Base-by-base conservation (phyloP, 2,113 vertebrate species). In the Heterochromis multidens region DNA sequence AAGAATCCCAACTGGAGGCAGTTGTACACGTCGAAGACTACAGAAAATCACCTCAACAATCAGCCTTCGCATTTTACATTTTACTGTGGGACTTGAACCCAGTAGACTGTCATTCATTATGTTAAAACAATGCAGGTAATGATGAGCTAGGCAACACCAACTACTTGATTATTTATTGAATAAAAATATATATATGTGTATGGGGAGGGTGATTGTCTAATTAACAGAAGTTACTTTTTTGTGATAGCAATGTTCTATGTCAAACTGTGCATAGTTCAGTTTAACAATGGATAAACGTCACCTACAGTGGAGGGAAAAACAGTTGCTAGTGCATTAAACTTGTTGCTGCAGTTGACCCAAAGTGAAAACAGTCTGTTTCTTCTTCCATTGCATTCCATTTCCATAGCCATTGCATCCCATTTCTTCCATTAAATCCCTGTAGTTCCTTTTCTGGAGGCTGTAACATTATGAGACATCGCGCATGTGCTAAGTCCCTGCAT, bases 71-170 rank as follows among this genome's bases (percentile, higher is more conserved):
- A 70, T 89, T 87, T 79, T 63, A 82, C 82, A 78, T 33, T 74
- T 74, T 84, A 67, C 88, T 83, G 67, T 80, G 67, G 86, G 89
- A 92, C 85, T 81, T 63, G 57, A 89, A 87, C 84, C 88, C 87
- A 85, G 80, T 62, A 91, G 62, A 62, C 67, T 77, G 84, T 88
- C 87, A 93, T 88, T 94, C 81, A 88, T 80, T 65, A 81, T 89
- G 79, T 88, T 94, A 86, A 94, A 94, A 94, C 91, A 94, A 93
- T 83, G 79, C 88, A 92, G 90, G 88, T 91, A 58, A 88, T 89
- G 93, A 89, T 93, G 83, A 88, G 92, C 95, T 91, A 94, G 93
- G 95, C 91, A 95, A 96, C 94, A 89, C 93, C 93, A 93, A 91
- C 87, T 91, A 91, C 91, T 92, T 90, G 89, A 91, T 91, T 92